Evolutionary conservation across 2,797 vertebrate genomes (phyloP).

Genomic region (Enteromius paludinosus): DNA sequence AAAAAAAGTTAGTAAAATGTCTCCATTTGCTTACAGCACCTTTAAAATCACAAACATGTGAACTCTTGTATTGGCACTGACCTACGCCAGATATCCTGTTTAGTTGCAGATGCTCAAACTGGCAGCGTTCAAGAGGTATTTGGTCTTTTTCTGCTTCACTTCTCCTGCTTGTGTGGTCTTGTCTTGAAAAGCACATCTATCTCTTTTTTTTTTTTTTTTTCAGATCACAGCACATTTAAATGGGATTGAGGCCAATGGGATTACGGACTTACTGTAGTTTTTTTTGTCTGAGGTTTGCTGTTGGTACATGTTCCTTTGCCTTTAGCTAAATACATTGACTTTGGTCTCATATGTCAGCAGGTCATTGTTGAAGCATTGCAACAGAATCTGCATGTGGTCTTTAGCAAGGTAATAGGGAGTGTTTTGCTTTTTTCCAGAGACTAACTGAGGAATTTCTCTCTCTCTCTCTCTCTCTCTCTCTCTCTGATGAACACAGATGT

Average conservation of each 20-base stretch:
- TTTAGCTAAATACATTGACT: neutral
- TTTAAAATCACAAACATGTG: neutral
- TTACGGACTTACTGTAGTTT: neutral
- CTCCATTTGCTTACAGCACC: neutral
- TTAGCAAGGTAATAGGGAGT: neutral
- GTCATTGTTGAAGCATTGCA: neutral
- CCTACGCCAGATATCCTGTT: neutral
- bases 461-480: neutral
- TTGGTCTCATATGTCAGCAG: neutral
- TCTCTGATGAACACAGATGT: slow-evolving; percentile 32
- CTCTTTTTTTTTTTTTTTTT: neutral
- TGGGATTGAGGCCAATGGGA: slow-evolving; percentile 16
- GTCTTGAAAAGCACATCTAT: neutral
- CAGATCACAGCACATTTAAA: slow-evolving; percentile 15
- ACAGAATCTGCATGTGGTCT: neutral
- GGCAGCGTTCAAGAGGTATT: neutral
- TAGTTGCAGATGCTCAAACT: neutral
- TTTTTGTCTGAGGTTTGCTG: neutral
- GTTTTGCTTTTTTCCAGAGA: neutral
- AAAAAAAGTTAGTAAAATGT: neutral
- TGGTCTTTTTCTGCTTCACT: neutral
- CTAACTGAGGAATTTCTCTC: neutral
- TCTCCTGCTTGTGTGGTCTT: slow-evolving; percentile 9
- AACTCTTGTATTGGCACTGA: neutral
- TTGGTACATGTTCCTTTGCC: neutral